Evolutionary conservation across 2,797 vertebrate genomes (phyloP).

Genomic region (Sciurus vulgaris): DNA sequence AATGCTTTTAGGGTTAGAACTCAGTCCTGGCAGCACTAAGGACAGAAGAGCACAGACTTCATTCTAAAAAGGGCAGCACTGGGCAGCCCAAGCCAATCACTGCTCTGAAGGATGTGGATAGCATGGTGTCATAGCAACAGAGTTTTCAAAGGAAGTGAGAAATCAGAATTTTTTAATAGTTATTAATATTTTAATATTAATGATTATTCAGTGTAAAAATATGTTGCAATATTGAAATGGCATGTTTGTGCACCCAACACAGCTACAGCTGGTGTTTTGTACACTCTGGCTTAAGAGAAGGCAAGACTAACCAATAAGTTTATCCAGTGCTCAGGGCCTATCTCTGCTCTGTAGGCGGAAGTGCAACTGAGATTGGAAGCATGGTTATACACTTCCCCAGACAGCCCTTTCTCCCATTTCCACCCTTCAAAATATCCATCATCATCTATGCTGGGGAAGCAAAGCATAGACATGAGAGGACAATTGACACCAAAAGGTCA

Average conservation of each 20-base stretch:
- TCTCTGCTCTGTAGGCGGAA: neutral
- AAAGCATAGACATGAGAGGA: neutral
- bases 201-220: neutral
- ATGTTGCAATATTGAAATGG: neutral
- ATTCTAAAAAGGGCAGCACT: neutral
- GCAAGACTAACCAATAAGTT: neutral
- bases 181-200: constrained; percentile 17
- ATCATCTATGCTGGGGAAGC: neutral
- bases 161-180: neutral
- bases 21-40: accelerated
- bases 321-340: neutral
- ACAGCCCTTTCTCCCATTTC: neutral
- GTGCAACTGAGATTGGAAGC: neutral
- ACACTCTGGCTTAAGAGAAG: neutral
- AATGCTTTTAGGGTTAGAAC: neutral
- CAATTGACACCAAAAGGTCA: constrained; percentile 30
- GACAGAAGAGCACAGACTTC: neutral
- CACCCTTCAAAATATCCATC: neutral
- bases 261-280: neutral
- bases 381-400: neutral
- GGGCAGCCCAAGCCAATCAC: neutral
- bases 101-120: neutral
- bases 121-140: neutral
- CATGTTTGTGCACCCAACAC: neutral
- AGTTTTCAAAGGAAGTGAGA: neutral